phyloP scores from a whole-genome alignment of 64 coral and sea anemone species.

The Porites australiensis region DNA sequence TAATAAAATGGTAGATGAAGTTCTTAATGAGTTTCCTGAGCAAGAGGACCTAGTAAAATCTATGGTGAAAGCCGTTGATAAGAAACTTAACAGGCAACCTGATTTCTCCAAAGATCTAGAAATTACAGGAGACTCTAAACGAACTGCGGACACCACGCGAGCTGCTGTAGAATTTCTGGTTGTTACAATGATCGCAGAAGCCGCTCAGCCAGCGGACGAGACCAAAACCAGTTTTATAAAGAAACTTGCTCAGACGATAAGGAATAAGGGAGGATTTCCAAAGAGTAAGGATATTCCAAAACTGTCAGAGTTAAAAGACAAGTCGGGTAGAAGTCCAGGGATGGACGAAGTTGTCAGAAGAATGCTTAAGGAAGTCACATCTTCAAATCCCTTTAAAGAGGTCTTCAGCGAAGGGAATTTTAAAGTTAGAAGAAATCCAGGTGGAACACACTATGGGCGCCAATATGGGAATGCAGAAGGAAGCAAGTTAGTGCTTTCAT shows the following conservation, averaged over 20 bases:
- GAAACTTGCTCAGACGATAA: not conserved
- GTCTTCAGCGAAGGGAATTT: not conserved
- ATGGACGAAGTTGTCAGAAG: not conserved
- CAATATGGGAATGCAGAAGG: not conserved
- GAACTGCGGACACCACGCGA: slow-evolving; percentile 31
- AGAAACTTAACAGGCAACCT: slow-evolving; percentile 13
- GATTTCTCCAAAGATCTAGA: slow-evolving; percentile 9
- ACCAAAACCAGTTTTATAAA: slow-evolving; percentile 13
- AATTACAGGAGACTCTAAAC: not conserved
- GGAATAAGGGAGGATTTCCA: not conserved
- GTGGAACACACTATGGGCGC: not conserved
- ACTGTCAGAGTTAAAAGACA: slow-evolving; percentile 26
- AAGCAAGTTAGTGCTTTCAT: not conserved
- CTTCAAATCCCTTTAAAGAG: not conserved
- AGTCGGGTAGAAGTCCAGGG: slow-evolving; percentile 12
- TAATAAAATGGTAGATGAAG: slow-evolving; percentile 19
- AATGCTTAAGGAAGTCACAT: not conserved
- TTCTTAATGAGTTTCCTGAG: slow-evolving; percentile 15
- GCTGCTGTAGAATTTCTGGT: slow-evolving; percentile 50
- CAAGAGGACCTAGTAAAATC: not conserved
- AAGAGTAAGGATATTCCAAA: not conserved
- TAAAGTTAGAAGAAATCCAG: not conserved
- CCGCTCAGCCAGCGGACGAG: slow-evolving; percentile 33
- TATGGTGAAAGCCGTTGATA: slow-evolving; percentile 26
- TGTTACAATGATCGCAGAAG: slow-evolving; percentile 51